These are phyloP conservation scores for Amblyjoppa fuscipennis DNA, from an alignment of 2,888 invertebrate species.

Conservation along the genomic window DNA sequence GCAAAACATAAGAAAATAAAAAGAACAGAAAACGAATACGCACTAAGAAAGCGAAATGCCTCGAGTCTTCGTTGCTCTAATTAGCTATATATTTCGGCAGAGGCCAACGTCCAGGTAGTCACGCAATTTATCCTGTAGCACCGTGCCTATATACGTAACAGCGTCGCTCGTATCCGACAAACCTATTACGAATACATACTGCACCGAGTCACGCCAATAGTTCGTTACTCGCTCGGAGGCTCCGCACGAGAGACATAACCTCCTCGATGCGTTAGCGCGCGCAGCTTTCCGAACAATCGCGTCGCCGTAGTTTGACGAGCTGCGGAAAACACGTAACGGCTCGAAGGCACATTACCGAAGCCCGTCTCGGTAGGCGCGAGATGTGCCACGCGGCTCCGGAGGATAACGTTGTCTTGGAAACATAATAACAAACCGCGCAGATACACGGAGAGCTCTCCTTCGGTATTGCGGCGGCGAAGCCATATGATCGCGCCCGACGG, in stretches of 20 bases:
- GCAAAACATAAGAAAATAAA: neutral
- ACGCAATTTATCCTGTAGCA: conserved; percentile 29
- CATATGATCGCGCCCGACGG: conserved; percentile 70
- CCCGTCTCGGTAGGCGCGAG: conserved; percentile 1
- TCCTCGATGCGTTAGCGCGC: neutral
- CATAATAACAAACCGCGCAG: conserved; percentile 64
- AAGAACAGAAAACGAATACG: neutral
- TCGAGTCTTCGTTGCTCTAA: neutral
- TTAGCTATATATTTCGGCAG: conserved; percentile 16
- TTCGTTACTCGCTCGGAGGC: conserved; percentile 42
- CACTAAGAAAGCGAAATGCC: neutral
- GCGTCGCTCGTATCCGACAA: neutral
- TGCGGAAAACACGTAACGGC: conserved; percentile 18
- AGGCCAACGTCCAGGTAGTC: conserved; percentile 21
- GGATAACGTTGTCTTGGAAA: conserved; percentile 67
- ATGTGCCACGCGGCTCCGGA: conserved; percentile 25
- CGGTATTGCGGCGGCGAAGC: conserved; percentile 73
- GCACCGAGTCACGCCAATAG: conserved; percentile 45
- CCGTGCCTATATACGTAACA: neutral
- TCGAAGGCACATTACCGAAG: conserved; percentile 39
- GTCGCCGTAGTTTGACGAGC: neutral
- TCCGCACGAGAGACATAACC: neutral
- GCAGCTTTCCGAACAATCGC: neutral
- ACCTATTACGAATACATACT: conserved; percentile 28
- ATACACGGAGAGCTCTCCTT: conserved; percentile 22